phyloP scores from a whole-genome alignment of 2,888 invertebrate species.

The Conomelus anceps region DNA sequence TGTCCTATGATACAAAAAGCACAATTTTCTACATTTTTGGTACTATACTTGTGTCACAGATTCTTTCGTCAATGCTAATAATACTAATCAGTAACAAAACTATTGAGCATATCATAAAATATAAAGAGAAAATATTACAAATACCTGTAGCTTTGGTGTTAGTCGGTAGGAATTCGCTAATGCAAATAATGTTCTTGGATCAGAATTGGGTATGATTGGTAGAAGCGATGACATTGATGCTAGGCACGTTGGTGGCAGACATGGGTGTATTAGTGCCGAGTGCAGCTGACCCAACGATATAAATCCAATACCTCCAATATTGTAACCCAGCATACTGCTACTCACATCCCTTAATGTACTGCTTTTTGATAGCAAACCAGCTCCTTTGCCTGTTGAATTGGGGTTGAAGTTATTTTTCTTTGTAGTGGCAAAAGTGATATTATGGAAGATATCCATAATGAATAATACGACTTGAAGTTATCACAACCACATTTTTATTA shows the following conservation, averaged over 20 bases:
- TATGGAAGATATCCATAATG: no score
- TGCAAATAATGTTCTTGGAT: constrained; percentile 40
- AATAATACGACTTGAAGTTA: no score
- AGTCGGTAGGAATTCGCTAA: constrained; percentile 36
- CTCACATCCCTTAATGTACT: constrained; percentile 23
- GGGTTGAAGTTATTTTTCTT: not conserved
- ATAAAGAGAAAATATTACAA: no score
- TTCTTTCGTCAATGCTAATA: no score
- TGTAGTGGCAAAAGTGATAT: not conserved
- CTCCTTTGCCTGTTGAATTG: not conserved
- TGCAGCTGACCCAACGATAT: constrained; percentile 40
- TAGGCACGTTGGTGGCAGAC: constrained; percentile 14
- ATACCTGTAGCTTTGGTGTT: constrained; percentile 25
- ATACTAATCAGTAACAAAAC: no score
- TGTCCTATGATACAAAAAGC: no score
- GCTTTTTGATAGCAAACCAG: constrained; percentile 27
- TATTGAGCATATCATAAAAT: no score
- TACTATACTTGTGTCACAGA: no score
- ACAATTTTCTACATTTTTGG: no score
- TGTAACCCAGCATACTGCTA: constrained; percentile 37
- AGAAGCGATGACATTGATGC: not conserved
- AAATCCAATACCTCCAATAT: constrained; percentile 41
- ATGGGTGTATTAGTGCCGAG: constrained; percentile 40
- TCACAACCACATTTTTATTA: no score
- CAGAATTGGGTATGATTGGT: constrained; percentile 35